Evolutionary conservation across 2,888 invertebrate genomes (phyloP), one percentile per base, ranked within the genome.

Genomic region (Aleiodes leptofemur): DNA sequence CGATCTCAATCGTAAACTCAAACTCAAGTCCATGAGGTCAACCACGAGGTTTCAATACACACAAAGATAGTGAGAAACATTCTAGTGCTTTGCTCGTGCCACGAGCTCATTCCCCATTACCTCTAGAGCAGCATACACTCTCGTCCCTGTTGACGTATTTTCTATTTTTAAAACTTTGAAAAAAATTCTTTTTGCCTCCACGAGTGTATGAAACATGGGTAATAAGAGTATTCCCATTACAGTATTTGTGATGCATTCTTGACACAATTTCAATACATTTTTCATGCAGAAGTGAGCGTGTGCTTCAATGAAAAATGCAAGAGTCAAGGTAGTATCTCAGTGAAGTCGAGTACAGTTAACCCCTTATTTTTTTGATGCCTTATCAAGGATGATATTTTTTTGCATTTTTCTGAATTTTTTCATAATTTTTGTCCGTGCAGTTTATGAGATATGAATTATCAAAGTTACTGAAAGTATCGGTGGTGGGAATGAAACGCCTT

Each of bases 1-100:
- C 73, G 73, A 73, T 73, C 50, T 23, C 57, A 69, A 72, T 59
- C 50, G 57, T 57, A 38, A 55, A 66, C 72, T 72, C 68, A 68
- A 43, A 43, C 23, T 57, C 64, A n/a, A n/a, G 64, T 64, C 64
- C 68, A 57, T 50, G 73, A 69, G 73, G 73, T 69, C 73, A 73
- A 73, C 59, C 43, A 23, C 64, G 43, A 51, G 66, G 66, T 31
- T 34, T 56, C 31, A 69, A 48, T 69, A 74, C 38, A 55, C 11
- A 74, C 31, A 61, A 16, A 14, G 29, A 61, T 64, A 43, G 43
- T 64, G 34, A 6, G 34, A 48, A 43, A 64, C 16, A 43, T 64
- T 64, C 48, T 48, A 64, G 34, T 43, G 34, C 34, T n/a, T n/a
- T n/a, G 14, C 57, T 11, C 34, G 69, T 69, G 53, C 7, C 48